Evolutionary conservation across 2,888 invertebrate species (phyloP), one percentile per base, ranked within the genome.

Genomic region (Helleia helle): DNA sequence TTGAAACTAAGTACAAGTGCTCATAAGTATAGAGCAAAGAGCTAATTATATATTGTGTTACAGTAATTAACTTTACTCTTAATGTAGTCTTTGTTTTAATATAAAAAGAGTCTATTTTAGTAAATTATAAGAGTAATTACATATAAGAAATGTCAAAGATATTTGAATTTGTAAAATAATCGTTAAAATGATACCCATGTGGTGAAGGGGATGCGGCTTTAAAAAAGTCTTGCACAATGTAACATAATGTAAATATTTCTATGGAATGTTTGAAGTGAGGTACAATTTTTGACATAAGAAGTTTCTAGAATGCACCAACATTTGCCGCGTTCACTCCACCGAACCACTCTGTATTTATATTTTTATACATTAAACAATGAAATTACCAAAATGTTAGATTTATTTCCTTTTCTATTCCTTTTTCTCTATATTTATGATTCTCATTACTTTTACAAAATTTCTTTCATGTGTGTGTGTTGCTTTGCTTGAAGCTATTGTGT

Each of bases 21-120:
- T 34, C 18, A 7, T 11, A n/a, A 11, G 9, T 15, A 26, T 29
- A 22, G 34, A 34, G 34, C 22, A 4, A 22, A 7, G 6, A 8
- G 22, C 22, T 22, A 22, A 4, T 18, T 3, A 22, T 4, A 22
- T 22, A 22, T n/a, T 22, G 22, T 22, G 22, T 34, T 34, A 15
- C 22, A 34, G 7, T 26, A 26, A 26, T 11, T 29, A 13, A 13
- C 28, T 13, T 14, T 22, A 7, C 18, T 11, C 17, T 31, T 17
- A 31, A 17, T 15, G 18, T 12, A 17, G 17, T 18, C 17, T 15
- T 34, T 34, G 34, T 34, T 34, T 34, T 34, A 34, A 12, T 34
- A 34, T 31, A 31, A 22, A 13, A 34, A 34, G 34, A 34, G 34
- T 34, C 34, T 34, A 34, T 34, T 34, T 34, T 34, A 34, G 34